Base-by-base conservation (phyloP, 2,797 vertebrate genomes). In the Mycteria americana region DNA sequence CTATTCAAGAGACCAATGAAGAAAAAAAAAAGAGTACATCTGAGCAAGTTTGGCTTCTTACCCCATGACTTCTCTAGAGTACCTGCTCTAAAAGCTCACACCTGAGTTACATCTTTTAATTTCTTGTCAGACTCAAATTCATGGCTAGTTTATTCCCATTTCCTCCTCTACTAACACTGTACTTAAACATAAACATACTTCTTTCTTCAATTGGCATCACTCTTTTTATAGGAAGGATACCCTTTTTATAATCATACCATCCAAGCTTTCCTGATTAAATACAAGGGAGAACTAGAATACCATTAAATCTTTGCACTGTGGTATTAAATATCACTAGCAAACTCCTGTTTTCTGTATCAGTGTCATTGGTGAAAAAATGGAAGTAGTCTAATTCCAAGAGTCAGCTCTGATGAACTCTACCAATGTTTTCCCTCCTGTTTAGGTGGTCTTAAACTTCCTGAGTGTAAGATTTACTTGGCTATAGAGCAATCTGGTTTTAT, bases 241-340 rank as follows among this genome's bases (percentile, higher is more conserved):
- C 7, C 7, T 39, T 78, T 77, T 48, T 35, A 78, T 16, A 48
- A n/a, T 7, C 41, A n/a, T 3, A 56, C 7, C 21, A 80, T 23
- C 12, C 53, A 85, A 91, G n/a, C 17, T 19, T 35, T 82, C 46
- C 48, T 57, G 37, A 53, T 13, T n/a, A 56, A 77, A 77, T 39
- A 28, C 28, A 88, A 50, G 18, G 7, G 19, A 87, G 17, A 53
- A 46, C 28, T 33, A 57, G 18, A 95, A 72, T 11, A 27, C 10
- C 33, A 65, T 13, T 64, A 64, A n/a, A 84, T n/a, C 65, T 93
- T 74, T 67, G 59, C 64, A 57, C 28, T 35, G 13, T 14, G 35
- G 17, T 46, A 69, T 54, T 62, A 93, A 79, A 24, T 62, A 93
- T n/a, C 74, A 57, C 50, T 31, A 81, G 35, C 39, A 77, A 92